Conservation (phyloP, 1,140 invertebrate genomes). For the Drosophila neocordata region DNA sequence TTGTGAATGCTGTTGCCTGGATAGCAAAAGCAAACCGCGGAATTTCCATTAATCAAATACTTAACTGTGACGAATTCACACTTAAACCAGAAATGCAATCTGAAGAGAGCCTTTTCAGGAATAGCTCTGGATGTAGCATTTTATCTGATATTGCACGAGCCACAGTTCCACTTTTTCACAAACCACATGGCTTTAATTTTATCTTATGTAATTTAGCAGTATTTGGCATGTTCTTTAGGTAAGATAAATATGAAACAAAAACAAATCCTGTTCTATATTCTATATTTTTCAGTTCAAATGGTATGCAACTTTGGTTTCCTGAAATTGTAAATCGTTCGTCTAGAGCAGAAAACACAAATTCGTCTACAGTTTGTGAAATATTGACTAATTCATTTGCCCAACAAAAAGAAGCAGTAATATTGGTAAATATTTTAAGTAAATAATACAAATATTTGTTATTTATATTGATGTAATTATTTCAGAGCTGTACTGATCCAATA, state of each 20-base stretch:
- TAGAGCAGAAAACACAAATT: slow-evolving; percentile 32
- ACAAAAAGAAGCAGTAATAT: slow-evolving; percentile 1
- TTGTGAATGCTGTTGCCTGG: slow-evolving; percentile 83
- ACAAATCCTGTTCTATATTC: neutral
- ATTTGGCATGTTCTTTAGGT: slow-evolving; percentile 80
- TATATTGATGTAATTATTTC: neutral
- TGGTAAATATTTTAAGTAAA: slow-evolving; percentile 25
- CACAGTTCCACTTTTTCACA: slow-evolving; percentile 75
- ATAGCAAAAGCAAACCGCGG: slow-evolving; percentile 84
- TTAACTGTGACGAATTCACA: slow-evolving; percentile 43
- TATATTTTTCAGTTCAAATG: slow-evolving; percentile 64
- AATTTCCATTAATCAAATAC: slow-evolving; percentile 53
- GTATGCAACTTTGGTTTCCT: slow-evolving; percentile 82
- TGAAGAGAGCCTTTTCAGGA: slow-evolving; percentile 49
- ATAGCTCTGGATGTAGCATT: slow-evolving; percentile 57
- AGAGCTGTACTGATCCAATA: slow-evolving; percentile 76
- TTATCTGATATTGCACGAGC: slow-evolving; percentile 67
- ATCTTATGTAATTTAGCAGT: slow-evolving; percentile 68
- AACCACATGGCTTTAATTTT: slow-evolving; percentile 75
- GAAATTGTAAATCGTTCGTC: slow-evolving; percentile 82
- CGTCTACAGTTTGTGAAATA: slow-evolving; percentile 66
- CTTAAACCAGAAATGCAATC: slow-evolving; percentile 54
- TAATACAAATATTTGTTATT: neutral
- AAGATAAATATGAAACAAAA: neutral
- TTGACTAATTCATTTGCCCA: slow-evolving; percentile 42